Conservation (phyloP, 2,113 vertebrate species). For the Anhinga anhinga region DNA sequence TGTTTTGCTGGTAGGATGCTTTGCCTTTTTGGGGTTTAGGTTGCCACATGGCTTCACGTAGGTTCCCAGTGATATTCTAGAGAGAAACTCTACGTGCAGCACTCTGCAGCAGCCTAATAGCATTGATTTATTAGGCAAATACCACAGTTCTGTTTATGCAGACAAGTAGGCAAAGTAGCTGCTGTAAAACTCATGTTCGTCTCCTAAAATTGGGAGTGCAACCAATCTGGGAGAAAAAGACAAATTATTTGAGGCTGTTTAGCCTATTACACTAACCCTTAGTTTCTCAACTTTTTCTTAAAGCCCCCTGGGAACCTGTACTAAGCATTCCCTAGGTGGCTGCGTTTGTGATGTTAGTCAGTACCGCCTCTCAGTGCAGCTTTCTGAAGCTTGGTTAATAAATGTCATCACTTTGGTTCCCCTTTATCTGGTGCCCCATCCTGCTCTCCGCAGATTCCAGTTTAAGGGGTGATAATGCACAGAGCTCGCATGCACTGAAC, state of each 20-base stretch:
- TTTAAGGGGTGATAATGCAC: background rate
- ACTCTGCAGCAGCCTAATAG: background rate
- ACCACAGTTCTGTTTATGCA: background rate
- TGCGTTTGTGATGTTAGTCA: background rate
- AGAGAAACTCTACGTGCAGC: background rate
- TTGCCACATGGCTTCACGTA: background rate
- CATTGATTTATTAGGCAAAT: background rate
- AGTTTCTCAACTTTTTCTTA: background rate
- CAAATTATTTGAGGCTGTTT: background rate
- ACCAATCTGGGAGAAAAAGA: background rate
- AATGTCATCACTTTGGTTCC: background rate
- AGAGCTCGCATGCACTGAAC: background rate
- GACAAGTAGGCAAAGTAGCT: background rate
- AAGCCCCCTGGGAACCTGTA: background rate
- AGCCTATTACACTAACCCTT: background rate
- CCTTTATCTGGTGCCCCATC: background rate
- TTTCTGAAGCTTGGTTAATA: slow-evolving; percentile 29
- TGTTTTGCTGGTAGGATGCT: background rate
- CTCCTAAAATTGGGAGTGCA: background rate
- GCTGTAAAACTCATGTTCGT: background rate
- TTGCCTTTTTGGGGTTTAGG: background rate
- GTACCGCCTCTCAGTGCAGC: background rate
- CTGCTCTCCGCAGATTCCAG: background rate
- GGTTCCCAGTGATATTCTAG: background rate
- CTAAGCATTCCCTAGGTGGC: background rate